A percentile compares a stretch with the other conserved stretches of the same genome.
Conservation (phyloP, 2,797 vertebrate species). For the Carcharodon carcharias region DNA sequence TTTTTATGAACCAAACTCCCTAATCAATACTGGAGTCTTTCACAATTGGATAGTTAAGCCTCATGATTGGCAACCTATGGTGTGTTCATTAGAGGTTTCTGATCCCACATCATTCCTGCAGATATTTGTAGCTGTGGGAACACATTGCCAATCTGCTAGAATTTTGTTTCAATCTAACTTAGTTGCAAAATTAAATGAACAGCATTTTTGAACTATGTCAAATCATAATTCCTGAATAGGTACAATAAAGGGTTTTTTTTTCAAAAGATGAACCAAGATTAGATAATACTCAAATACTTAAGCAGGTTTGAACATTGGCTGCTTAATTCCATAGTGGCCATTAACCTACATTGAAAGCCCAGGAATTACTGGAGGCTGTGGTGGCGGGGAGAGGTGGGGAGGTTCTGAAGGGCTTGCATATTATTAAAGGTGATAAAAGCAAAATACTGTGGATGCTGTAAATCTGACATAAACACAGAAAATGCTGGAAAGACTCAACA, state of each 20-base stretch:
- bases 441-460: too few species aligned
- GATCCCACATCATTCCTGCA: neutral
- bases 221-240: neutral
- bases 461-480: too few species aligned
- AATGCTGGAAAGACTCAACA: too few species aligned
- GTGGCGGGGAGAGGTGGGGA: neutral
- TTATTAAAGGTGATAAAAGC: neutral
- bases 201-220: neutral
- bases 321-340: neutral
- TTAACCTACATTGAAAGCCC: neutral
- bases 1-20: neutral
- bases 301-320: too few species aligned
- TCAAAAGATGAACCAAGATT: neutral
- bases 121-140: neutral
- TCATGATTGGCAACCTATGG: neutral
- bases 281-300: neutral
- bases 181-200: neutral
- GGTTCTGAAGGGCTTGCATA: neutral
- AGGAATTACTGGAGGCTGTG: neutral
- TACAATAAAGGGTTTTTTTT: neutral
- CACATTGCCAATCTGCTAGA: neutral
- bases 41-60: neutral
- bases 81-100: neutral
- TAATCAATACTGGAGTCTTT: neutral
- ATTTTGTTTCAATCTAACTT: neutral